Evolutionary conservation across 1,140 invertebrate genomes (phyloP), one percentile per base, ranked within the genome.

Genomic region (Drosophila orosa): DNA sequence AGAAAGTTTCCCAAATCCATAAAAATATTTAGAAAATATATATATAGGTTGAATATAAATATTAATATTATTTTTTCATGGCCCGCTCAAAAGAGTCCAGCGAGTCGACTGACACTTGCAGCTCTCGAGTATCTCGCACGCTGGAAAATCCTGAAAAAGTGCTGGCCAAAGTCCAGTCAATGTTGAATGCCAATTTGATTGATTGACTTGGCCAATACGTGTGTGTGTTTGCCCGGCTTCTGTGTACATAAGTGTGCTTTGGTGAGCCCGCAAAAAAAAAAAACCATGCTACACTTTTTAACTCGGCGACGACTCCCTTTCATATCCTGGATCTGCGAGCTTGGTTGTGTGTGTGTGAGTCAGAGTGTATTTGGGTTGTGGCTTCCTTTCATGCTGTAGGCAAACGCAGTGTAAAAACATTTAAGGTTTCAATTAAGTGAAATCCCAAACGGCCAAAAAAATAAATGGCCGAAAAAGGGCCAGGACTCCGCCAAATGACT

Each of bases 381-480:
- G 56, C 61, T 69, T 67, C 66, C 63, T 66, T 79, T 69, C 13
- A 13, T 68, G 65, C 58, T 63, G 48, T 47, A 68, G 59, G 69
- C 71, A 45, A 87, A 69, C 50, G 72, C 72, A 71, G 78, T 87
- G 83, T 83, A 89, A 89, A 87, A 87, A 87, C 83, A 87, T 87
- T 87, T 83, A 87, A 87, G 83, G 84, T 80, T 87, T 87, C 84
- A 87, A 87, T 87, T 87, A 89, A 89, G 84, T 86, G 61, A 87
- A 82, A 80, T 76, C 78, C 83, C 69, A 80, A 74, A 78, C 29
- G 69, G 42, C 62, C 39, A 74, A 76, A 86, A 81, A 86, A 79
- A 78, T 63, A 78, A 72, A 69, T 63, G 56, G 39, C 17, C 50
- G 19, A 68, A 73, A 67, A 77, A 74, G 35, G 61, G 65, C 42